Evolutionary conservation across 2,113 vertebrate species (phyloP), one percentile per base, ranked within the genome.

Genomic region (Lophura nycthemera): DNA sequence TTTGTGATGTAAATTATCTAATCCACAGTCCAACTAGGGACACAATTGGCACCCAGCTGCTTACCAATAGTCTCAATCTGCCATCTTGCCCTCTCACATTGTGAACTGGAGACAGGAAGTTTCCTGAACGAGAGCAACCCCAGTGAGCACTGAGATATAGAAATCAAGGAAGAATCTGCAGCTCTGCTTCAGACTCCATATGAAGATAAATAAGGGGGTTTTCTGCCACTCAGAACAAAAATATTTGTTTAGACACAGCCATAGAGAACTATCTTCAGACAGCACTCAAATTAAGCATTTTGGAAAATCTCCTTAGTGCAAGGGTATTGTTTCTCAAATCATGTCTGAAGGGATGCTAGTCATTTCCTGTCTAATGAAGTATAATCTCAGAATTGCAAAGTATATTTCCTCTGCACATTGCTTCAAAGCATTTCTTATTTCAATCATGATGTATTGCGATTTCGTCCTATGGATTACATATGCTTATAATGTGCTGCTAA

Each of bases 61-160:
- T 48, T 74, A 38, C 43, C 2, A 15, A 20, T 16, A 63, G 32
- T 43, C 25, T 48, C 79, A n/a, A 18, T 38, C 61, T 83, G 47
- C 34, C 60, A n/a, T 30, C 47, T n/a, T 66, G 20, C 22, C 27
- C 34, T 79, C 30, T 63, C 34, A 48, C 54, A 7, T 20, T 50
- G 36, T 8, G 32, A 54, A 42, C 30, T 11, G 47, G 54, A 67
- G 32, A 24, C 10, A n/a, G 11, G 6, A 70, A 34, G 22, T 30
- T 19, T 42, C 25, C 40, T 6, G 1, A 61, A 0, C 5, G 61
- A 36, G 27, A 88, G 42, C 36, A 74, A 50, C 15, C 27, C 22
- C 21, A 25, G 30, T 12, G 15, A 69, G 18, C 1, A 0, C 42
- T 8, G 18, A 75, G 34, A 74, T 67, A 6, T 63, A 7, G 12